Base-by-base conservation (phyloP, 2,888 invertebrate species). In the Bembecia ichneumoniformis region DNA sequence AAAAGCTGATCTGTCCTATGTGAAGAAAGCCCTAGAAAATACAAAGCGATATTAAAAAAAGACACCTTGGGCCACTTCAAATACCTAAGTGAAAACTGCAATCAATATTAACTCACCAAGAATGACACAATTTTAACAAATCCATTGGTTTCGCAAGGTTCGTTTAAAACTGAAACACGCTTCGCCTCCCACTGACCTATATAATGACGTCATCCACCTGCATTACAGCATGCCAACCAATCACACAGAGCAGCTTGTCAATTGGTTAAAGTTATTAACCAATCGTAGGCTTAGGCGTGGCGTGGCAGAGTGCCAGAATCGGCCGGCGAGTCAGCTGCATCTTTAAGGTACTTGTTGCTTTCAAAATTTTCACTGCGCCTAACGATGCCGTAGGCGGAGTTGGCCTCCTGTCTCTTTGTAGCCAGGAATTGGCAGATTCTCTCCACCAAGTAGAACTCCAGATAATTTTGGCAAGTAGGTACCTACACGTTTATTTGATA, bases 211-310 rank as follows among this genome's bases (percentile, higher is more conserved):
- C 52, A 53, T 76, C 79, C 74, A 77, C 77, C 77, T 75, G 71
- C 66, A 64, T 62, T 65, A 55, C 57, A 63, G 60, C 61, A 68
- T 70, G 66, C 71, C 74, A 66, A 74, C 84, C 86, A 87, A 87
- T 87, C 64, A 70, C 71, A 77, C 57, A 66, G 64, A 64, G 71
- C 76, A 66, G 77, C 65, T 64, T 83, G 84, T 86, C 87, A 87
- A 87, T 87, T 87, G 87, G 87, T 79, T 80, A 77, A 76, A 73
- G 71, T 77, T 82, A 82, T 86, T 84, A 87, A 81, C 87, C 87
- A 87, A 87, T 87, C 74, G 77, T 72, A 68, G 67, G 77, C 71
- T 72, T 82, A 87, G 87, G 87, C 87, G 87, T 80, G 84, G 87
- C 86, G 55, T 86, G 87, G 87, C 87, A 82, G 54, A 47, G 54